Evolutionary conservation across 2,113 vertebrate genomes (phyloP).

Genomic region (Pandion haliaetus): DNA sequence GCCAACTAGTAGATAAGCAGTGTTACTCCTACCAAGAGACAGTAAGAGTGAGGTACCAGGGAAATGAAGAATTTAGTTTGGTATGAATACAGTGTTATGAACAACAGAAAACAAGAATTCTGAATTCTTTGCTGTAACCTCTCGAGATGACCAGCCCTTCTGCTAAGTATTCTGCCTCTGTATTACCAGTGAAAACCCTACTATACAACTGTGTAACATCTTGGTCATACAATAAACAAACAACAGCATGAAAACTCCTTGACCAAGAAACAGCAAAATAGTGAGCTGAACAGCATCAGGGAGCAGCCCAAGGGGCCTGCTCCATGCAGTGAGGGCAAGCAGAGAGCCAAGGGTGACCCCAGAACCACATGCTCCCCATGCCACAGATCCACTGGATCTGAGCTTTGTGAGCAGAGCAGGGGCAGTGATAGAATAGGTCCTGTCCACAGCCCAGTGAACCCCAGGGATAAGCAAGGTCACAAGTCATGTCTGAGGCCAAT

Average conservation of each 20-base stretch:
- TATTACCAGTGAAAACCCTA: neutral
- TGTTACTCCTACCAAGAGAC: neutral
- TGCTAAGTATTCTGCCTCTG: neutral
- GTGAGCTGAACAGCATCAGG: neutral
- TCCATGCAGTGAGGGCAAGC: neutral
- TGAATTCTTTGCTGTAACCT: neutral
- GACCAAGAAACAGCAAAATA: neutral
- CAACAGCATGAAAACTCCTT: neutral
- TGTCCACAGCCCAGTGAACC: neutral
- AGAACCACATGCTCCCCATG: rapidly evolving
- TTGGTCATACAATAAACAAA: neutral
- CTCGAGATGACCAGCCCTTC: neutral
- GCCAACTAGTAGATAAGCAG: neutral
- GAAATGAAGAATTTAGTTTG: neutral
- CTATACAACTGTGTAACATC: neutral
- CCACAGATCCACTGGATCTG: neutral
- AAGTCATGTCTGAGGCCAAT: neutral
- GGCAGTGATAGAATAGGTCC: neutral
- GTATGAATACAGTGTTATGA: neutral
- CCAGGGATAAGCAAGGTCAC: neutral
- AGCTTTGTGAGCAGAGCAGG: neutral
- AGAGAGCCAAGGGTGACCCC: neutral
- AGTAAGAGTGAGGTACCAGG: neutral
- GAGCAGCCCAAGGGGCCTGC: neutral
- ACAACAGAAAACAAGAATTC: neutral